Conservation (phyloP, 1,140 invertebrate genomes). For the Saxidomus purpurata region DNA sequence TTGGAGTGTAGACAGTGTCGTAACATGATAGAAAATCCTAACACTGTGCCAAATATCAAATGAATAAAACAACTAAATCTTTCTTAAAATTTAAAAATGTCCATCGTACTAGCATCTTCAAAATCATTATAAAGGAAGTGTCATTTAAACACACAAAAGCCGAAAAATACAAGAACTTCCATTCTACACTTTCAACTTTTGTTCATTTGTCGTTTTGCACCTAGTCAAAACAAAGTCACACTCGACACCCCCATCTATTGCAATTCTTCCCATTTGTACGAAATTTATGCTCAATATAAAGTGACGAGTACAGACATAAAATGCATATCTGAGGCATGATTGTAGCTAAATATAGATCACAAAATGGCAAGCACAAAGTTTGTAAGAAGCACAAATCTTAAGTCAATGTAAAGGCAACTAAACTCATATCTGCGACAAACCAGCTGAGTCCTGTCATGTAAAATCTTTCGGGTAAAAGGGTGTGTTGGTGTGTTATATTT, state of each 20-base stretch:
- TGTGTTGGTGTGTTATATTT: no score
- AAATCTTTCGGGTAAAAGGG: no score
- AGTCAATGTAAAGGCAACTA: background rate
- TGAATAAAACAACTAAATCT: no score
- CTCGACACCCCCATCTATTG: slow-evolving; percentile 9
- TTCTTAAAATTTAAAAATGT: no score
- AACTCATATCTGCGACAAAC: background rate
- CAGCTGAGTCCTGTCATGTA: background rate
- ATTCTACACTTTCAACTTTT: no score
- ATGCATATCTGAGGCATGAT: slow-evolving; percentile 50
- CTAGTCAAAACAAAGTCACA: background rate
- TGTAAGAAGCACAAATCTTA: slow-evolving; percentile 17
- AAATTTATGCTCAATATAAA: slow-evolving; percentile 18
- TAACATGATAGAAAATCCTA: no score
- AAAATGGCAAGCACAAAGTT: slow-evolving; percentile 28
- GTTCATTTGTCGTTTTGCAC: background rate
- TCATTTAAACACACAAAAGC: no score
- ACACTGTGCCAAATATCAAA: no score
- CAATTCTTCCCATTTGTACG: slow-evolving; percentile 15
- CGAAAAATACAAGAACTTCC: no score
- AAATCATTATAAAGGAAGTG: no score
- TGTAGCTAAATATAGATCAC: slow-evolving; percentile 5
- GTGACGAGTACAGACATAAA: background rate
- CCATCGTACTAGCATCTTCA: no score
- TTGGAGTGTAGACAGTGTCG: no score